Percentiles rank a stretch among this genome's conserved stretches.
Evolutionary conservation across 30 jellyfish, hydroid and myxozoan species (phyloP).

Genomic region (Turritopsis rubra): DNA sequence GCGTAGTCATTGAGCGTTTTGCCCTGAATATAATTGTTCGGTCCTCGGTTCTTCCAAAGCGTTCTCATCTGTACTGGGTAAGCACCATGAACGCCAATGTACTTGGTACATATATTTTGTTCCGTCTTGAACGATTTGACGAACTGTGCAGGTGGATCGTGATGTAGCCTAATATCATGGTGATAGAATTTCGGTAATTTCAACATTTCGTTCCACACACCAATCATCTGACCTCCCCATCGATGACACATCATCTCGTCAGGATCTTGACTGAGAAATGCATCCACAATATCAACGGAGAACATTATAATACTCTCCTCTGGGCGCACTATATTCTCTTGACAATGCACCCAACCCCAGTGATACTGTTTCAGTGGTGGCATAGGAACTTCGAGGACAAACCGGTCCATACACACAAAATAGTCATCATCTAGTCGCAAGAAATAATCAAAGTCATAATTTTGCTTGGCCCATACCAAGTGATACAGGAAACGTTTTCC

Average conservation of each 20-base stretch:
- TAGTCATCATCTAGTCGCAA: conserved; percentile 45
- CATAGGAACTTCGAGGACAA: conserved; percentile 39
- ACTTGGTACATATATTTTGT: conserved; percentile 43
- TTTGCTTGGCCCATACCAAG: conserved; percentile 44
- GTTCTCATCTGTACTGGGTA: conserved; percentile 49
- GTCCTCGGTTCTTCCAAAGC: conserved; percentile 48
- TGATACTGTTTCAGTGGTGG: conserved; percentile 41
- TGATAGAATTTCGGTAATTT: conserved; percentile 31
- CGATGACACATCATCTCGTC: conserved; percentile 41
- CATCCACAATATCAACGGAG: conserved; percentile 32
- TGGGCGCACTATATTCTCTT: conserved; percentile 40
- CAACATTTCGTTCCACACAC: conserved; percentile 37
- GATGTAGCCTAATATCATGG: conserved; percentile 67
- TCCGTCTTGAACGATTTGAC: conserved; percentile 15
- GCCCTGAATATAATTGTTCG: background rate
- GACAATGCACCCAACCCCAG: conserved; percentile 65
- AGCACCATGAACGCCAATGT: conserved; percentile 71
- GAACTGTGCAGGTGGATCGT: conserved; percentile 66
- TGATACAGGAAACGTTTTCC: conserved; percentile 47
- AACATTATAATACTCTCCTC: conserved; percentile 42
- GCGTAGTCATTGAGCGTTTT: conserved; percentile 12
- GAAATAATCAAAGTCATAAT: conserved; percentile 41
- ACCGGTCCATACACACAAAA: conserved; percentile 38
- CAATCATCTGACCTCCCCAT: conserved; percentile 57
- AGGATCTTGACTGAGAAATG: conserved; percentile 31